phyloP scores from a whole-genome alignment of 2,888 invertebrate genomes.

The Acanthosepion lycidas region DNA sequence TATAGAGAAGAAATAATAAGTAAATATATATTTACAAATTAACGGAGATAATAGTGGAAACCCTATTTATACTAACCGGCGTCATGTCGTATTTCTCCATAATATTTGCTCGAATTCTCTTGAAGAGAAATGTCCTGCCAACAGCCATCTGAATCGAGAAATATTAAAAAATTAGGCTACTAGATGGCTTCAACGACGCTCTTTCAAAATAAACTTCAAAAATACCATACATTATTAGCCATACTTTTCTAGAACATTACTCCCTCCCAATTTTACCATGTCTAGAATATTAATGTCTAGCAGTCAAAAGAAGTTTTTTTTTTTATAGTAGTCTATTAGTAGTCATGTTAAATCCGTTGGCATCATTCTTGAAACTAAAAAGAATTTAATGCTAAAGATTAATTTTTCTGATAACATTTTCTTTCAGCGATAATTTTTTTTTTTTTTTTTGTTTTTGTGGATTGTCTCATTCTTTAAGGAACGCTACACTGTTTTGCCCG shows the following conservation, averaged over 20 bases:
- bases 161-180: slow-evolving; percentile 41
- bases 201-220: slow-evolving; percentile 18
- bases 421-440: background rate
- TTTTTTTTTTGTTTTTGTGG: background rate
- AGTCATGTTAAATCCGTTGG: background rate
- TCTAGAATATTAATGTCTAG: background rate
- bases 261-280: background rate
- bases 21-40: background rate
- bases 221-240: background rate
- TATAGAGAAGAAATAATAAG: background rate
- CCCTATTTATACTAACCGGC: slow-evolving; percentile 41
- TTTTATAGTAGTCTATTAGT: background rate
- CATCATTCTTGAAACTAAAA: background rate
- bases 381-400: background rate
- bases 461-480: background rate
- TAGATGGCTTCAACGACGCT: background rate
- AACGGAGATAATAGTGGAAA: slow-evolving; percentile 24
- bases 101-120: slow-evolving; percentile 45
- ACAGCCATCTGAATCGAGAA: slow-evolving; percentile 44
- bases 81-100: slow-evolving; percentile 36
- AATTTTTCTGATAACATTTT: background rate
- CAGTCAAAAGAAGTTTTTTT: background rate
- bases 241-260: background rate
- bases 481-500: background rate
- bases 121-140: slow-evolving; percentile 42